Evolutionary conservation across 2,113 vertebrate species (phyloP), one percentile per base, ranked within the genome.

Genomic region (Symphodus melops): DNA sequence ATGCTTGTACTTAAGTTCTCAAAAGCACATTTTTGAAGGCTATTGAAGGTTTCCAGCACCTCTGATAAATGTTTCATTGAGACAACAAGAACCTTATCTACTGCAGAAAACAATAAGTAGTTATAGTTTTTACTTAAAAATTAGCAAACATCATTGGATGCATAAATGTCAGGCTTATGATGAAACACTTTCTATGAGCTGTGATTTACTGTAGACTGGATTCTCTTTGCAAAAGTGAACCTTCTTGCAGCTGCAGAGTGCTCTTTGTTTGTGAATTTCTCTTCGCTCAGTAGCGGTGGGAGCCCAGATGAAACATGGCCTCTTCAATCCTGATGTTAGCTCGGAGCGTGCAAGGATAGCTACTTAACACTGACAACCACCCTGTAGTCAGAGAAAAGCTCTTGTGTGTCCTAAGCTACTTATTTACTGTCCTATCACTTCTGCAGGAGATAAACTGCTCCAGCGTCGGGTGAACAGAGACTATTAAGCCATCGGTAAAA

Each of bases 321-420:
- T 65, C 76, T 73, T 82, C 84, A 79, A 82, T 91, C 89, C 90
- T 87, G 88, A 89, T 87, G 88, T 91, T 88, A 60, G 84, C 84
- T 88, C 5, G 54, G 25, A 71, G 83, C 39, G 8, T 81, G 88
- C 84, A 76, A 57, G 85, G 74, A 90, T 87, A 87, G 82, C 83
- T 86, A 71, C 90, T 92, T 89, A 88, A 80, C 81, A 81, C 80
- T 90, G 89, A 91, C 89, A 91, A 89, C 84, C 77, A 84, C 74
- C 82, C 74, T 72, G 70, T 84, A 84, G 90, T 86, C 85, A 8
- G 72, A 74, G 81, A 58, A 85, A 83, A 82, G 88, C 84, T 81
- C 63, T 78, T 71, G 83, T 77, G 77, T 78, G 80, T 84, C 25
- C 57, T 91, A 91, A 93, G 90, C 89, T 80, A 89, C 91, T 92